Evolutionary conservation across 1,140 invertebrate species (phyloP).

Genomic region (Alviniconcha marisindica): DNA sequence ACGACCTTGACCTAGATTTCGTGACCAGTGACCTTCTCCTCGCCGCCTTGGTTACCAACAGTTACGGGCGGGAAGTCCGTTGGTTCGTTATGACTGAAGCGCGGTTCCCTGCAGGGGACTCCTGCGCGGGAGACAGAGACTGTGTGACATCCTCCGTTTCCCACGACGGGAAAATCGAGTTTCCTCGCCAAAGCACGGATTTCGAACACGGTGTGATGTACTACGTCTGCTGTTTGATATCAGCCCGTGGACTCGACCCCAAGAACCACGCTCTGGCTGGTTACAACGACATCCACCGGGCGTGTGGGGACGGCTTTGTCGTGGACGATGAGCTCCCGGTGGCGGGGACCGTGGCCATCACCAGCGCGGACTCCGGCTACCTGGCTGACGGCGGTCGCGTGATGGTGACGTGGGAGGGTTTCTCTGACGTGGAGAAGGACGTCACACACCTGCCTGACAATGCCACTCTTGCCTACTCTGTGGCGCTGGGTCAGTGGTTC

Average conservation of each 20-base stretch:
- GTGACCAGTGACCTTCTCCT: conserved; percentile 10
- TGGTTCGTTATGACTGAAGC: conserved; percentile 47
- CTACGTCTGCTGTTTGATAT: neutral
- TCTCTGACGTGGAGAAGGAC: conserved; percentile 42
- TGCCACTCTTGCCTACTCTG: conserved; percentile 20
- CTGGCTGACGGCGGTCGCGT: conserved; percentile 35
- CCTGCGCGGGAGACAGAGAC: conserved; percentile 6
- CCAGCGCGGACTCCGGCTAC: conserved; percentile 44
- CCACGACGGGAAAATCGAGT: neutral
- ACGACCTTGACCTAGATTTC: conserved; percentile 47
- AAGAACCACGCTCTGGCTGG: neutral
- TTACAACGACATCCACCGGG: neutral
- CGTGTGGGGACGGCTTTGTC: conserved; percentile 55
- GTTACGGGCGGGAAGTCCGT: neutral
- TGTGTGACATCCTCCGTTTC: neutral
- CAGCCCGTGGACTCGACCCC: neutral
- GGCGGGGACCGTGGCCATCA: conserved; percentile 44
- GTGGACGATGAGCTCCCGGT: conserved; percentile 48
- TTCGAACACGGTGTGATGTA: neutral
- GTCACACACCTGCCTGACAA: neutral
- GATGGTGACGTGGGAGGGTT: conserved; percentile 47
- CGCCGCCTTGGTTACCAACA: conserved; percentile 34
- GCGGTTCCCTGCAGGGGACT: neutral
- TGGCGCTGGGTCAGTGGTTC: neutral
- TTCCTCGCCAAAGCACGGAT: neutral